Evolutionary conservation across 2,888 invertebrate species (phyloP).

Genomic region (Phania funesta): DNA sequence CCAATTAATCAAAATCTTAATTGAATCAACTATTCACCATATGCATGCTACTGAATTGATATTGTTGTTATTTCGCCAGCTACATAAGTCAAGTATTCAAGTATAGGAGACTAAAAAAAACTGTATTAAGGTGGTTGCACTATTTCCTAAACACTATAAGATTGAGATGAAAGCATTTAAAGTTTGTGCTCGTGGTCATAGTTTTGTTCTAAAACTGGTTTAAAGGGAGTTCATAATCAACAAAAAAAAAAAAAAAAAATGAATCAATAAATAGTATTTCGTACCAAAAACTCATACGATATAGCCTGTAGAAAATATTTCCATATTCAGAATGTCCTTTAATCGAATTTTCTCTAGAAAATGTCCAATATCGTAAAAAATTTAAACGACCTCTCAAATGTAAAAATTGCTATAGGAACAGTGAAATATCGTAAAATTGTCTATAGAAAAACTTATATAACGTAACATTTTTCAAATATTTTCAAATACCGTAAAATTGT

Average conservation of each 20-base stretch:
- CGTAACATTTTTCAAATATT: not conserved
- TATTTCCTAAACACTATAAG: not conserved
- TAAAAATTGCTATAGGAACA: not conserved
- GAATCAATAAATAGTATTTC: too few species aligned
- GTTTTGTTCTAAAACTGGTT: too few species aligned
- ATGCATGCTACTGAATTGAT: not conserved
- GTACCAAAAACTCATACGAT: too few species aligned
- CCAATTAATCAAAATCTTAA: constrained; percentile 48
- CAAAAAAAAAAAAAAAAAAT: too few species aligned
- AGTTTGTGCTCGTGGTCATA: too few species aligned
- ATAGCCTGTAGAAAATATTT: too few species aligned
- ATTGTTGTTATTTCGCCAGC: not conserved
- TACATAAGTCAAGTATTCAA: not conserved
- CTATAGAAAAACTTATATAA: not conserved
- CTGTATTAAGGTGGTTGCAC: not conserved
- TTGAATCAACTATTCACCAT: constrained; percentile 26
- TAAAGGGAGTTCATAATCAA: too few species aligned
- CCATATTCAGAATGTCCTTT: not conserved
- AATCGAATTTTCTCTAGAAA: not conserved
- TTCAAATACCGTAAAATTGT: not conserved
- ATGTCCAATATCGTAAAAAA: not conserved
- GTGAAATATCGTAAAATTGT: not conserved
- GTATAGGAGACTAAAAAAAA: not conserved
- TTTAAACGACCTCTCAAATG: too few species aligned
- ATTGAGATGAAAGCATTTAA: not conserved